Conservation (phyloP, 2,113 vertebrate species). For the Neolamprologus toae region DNA sequence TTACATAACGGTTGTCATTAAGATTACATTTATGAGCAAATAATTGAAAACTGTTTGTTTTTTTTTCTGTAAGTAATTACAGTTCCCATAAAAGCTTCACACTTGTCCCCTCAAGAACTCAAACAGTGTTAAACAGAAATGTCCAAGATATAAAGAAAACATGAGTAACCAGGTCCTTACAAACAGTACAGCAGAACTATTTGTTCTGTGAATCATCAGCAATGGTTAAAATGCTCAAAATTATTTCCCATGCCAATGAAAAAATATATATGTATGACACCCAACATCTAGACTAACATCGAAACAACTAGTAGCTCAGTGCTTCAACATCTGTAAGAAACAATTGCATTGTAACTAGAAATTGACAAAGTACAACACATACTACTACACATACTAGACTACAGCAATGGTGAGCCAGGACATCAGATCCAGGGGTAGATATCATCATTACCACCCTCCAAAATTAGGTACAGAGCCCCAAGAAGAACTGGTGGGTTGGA, state of each 20-base stretch:
- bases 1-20: background rate
- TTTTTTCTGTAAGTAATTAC: background rate
- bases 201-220: background rate
- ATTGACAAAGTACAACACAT: background rate
- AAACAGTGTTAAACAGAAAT: background rate
- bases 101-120: background rate
- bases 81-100: background rate
- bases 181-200: background rate
- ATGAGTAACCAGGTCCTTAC: background rate
- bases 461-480: background rate
- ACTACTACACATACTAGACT: background rate
- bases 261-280: background rate
- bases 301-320: background rate
- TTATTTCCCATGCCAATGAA: background rate
- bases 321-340: background rate
- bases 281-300: rapidly evolving
- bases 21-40: background rate
- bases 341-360: background rate
- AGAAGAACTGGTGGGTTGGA: background rate
- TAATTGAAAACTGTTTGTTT: rapidly evolving
- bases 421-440: background rate
- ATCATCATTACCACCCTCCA: background rate
- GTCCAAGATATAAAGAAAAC: background rate
- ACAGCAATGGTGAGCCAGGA: background rate
- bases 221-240: background rate